These are phyloP conservation scores for Dynastes grantii DNA, from an alignment of 2,888 invertebrate genomes.

Conservation along the genomic window DNA sequence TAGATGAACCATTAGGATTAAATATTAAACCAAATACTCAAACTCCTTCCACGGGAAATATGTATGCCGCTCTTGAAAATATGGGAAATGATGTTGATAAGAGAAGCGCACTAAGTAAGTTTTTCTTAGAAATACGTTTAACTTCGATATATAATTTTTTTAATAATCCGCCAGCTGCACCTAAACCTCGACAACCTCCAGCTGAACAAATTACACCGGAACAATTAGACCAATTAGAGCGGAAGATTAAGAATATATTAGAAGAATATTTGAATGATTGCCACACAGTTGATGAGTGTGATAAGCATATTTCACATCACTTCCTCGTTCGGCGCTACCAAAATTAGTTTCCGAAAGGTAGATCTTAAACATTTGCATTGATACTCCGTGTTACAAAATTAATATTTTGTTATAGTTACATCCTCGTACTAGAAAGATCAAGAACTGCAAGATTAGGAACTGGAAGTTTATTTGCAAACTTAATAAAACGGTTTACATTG, in stretches of 20 bases:
- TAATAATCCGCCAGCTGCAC: constrained; percentile 47
- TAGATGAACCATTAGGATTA: constrained; percentile 70
- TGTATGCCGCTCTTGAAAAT: constrained; percentile 71
- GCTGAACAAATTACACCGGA: constrained; percentile 56
- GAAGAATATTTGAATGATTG: constrained; percentile 67
- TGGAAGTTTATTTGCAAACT: constrained; percentile 73
- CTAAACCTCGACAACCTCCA: constrained; percentile 31
- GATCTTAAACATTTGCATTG: constrained; percentile 45
- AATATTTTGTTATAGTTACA: constrained; percentile 61
- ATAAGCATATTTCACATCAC: constrained; percentile 61
- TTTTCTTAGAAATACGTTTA: not conserved
- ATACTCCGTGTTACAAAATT: not conserved
- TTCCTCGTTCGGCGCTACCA: constrained; percentile 61
- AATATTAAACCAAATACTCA: constrained; percentile 61
- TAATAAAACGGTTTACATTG: constrained; percentile 71
- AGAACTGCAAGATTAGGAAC: constrained; percentile 68
- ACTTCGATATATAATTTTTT: constrained; percentile 5
- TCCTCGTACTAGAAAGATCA: constrained; percentile 70
- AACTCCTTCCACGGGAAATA: constrained; percentile 68
- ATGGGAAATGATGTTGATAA: constrained; percentile 66
- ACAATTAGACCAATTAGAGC: constrained; percentile 62
- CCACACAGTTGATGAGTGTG: constrained; percentile 63
- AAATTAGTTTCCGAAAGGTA: constrained; percentile 65
- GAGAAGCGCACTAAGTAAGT: constrained; percentile 53
- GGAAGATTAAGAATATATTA: constrained; percentile 64